Conservation (phyloP, 2,797 vertebrate genomes). For the Coranthus polyacanthus region DNA sequence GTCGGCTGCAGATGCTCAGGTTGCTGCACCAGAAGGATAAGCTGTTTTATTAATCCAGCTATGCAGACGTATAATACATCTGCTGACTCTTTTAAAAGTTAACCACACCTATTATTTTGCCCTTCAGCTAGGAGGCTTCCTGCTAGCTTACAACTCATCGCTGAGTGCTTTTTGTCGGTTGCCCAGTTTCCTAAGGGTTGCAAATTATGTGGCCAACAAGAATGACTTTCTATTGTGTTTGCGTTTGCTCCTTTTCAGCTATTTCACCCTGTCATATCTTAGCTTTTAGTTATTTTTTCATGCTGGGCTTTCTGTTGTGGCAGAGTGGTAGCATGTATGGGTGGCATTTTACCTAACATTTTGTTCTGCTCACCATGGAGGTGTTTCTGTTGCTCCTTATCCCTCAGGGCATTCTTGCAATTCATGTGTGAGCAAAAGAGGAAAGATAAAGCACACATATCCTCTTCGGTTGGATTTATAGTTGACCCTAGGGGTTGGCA, state of each 20-base stretch:
- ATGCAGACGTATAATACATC: neutral
- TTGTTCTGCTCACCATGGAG: conserved; percentile 14
- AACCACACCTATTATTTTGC: neutral
- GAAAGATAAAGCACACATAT: conserved; percentile 9
- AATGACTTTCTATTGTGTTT: conserved; percentile 17
- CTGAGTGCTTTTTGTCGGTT: neutral
- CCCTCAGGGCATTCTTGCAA: conserved; percentile 1
- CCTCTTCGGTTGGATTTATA: neutral
- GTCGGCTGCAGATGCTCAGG: conserved; percentile 34
- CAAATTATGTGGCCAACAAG: conserved; percentile 1
- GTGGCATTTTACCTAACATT: too few relatives aligned
- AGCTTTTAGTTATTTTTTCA: conserved; percentile 31
- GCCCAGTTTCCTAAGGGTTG: conserved; percentile 8
- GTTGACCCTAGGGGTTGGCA: neutral
- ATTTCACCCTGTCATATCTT: conserved; percentile 14
- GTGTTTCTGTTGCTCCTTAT: conserved; percentile 11
- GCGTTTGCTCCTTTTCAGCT: neutral
- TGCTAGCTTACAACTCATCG: neutral
- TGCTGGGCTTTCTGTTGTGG: conserved; percentile 3
- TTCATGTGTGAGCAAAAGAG: conserved; percentile 8
- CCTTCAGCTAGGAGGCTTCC: neutral
- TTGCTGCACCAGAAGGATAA: conserved; percentile 28
- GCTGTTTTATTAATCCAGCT: conserved; percentile 18
- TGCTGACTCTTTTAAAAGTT: conserved; percentile 4
- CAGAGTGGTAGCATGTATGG: conserved; percentile 1